Evolutionary conservation across 2,797 vertebrate species (phyloP).

Genomic region (Rhincodon typus): DNA sequence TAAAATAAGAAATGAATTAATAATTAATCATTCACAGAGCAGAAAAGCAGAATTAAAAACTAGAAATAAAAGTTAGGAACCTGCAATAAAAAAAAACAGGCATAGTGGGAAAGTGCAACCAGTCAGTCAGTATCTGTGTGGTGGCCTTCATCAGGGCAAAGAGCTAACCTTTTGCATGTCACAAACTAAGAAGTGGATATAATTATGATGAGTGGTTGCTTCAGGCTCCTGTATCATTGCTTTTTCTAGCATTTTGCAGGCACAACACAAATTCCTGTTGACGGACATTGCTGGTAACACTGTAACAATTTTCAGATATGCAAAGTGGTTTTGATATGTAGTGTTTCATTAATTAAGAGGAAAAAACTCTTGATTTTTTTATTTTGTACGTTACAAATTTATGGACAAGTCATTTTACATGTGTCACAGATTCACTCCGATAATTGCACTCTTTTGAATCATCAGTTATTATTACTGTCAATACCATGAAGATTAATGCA

Average conservation of each 20-base stretch:
- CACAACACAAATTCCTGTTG: background rate
- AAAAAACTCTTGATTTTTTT: background rate
- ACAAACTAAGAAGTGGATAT: slow-evolving; percentile 1
- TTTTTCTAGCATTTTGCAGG: background rate
- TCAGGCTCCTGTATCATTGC: background rate
- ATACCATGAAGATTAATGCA: slow-evolving; percentile 53
- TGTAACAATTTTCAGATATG: slow-evolving; percentile 12
- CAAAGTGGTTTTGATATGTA: slow-evolving; percentile 20
- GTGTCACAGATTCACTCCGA: slow-evolving; percentile 32
- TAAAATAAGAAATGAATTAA: too few species aligned
- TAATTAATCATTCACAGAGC: too few species aligned
- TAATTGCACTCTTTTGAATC: slow-evolving; percentile 37
- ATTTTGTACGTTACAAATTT: background rate
- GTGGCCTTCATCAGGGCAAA: background rate
- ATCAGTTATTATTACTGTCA: slow-evolving; percentile 42
- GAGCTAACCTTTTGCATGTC: background rate
- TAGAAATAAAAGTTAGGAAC: background rate
- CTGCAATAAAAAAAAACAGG: background rate
- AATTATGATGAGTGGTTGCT: slow-evolving; percentile 17
- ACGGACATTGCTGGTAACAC: background rate
- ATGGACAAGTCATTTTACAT: slow-evolving; percentile 30
- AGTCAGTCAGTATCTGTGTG: background rate
- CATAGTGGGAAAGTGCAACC: background rate
- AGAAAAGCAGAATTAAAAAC: background rate
- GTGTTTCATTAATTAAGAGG: background rate